Conservation (phyloP, 2,888 invertebrate species). For the Metacarcinus magister region DNA sequence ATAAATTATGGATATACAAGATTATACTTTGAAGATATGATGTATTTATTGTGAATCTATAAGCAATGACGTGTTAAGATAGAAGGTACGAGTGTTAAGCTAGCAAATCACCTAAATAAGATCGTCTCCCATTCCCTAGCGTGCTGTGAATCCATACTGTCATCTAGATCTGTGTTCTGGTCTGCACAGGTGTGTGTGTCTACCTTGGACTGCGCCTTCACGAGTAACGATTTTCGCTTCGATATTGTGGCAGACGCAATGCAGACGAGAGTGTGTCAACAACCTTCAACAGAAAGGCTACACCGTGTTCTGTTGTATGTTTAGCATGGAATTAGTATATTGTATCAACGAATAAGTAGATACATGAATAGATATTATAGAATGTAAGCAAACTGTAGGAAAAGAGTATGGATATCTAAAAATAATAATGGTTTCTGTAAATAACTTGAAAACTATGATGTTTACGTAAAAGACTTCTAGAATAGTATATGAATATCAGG, state of each 20-base stretch:
- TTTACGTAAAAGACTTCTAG: too few species aligned
- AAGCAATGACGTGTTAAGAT: neutral
- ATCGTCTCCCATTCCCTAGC: neutral
- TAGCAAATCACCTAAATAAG: neutral
- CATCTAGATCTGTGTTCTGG: neutral
- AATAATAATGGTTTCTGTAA: too few species aligned
- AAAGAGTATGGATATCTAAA: too few species aligned
- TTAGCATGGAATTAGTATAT: too few species aligned
- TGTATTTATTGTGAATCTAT: neutral
- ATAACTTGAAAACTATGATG: too few species aligned
- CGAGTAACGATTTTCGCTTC: constrained; percentile 23
- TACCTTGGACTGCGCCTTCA: neutral
- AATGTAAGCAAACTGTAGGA: too few species aligned
- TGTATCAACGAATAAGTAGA: too few species aligned
- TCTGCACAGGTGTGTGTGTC: neutral
- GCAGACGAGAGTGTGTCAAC: neutral
- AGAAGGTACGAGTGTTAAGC: neutral
- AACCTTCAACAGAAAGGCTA: neutral
- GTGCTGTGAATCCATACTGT: neutral
- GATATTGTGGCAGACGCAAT: neutral
- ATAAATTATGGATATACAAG: too few species aligned
- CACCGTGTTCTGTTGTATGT: too few species aligned
- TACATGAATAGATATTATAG: too few species aligned
- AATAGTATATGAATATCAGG: too few species aligned
- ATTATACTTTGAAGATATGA: too few species aligned